Evolutionary conservation across 2,113 vertebrate genomes (phyloP), one percentile per base, ranked within the genome.

Genomic region (Mastomys coucha): DNA sequence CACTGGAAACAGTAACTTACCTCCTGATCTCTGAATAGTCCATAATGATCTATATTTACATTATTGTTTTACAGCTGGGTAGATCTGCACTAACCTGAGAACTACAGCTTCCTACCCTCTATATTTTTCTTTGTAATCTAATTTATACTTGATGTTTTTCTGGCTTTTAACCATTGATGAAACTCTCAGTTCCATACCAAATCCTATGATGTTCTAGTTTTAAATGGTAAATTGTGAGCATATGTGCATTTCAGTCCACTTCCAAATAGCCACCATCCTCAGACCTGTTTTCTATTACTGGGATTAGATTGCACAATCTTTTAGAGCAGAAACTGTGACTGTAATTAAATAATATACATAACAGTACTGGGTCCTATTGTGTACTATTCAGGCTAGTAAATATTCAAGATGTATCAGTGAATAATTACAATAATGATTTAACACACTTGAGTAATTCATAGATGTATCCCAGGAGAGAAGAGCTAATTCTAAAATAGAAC

Each of bases 81-180:
- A 42, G 8, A 81, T 78, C 33, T 42, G 96, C 5, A 45, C 9
- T 70, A 45, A 22, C 26, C 45, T 73, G 24, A 95, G 92, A 42
- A 75, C 36, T 0, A 42, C 14, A 77, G 90, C 6, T 45, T 80
- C 3, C 80, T 80, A 3, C 56, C 92, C 20, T 80, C 31, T 85
- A 51, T 67, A 72, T 58, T 95, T 84, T 97, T 85, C 49, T 93
- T 67, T 77, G 22, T 4, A 8, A 19, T 93, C 76, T 91, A 49
- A 76, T 81, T 28, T 88, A 60, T 67, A n/a, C 26, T 93, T 70
- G 17, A 92, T n/a, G 82, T 45, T 45, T 0, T 81, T 95, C 31
- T 89, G 69, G 22, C 49, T 87, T 39, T 94, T 65, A 69, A 56
- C 53, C 89, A 3, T 75, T 70, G 63, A 78, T 2, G 67, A 36